A percentile compares a stretch with the other conserved stretches of the same genome.
These are phyloP conservation scores for Chelonus insularis DNA, from an alignment of 1,140 invertebrate genomes.

Conservation along the genomic window DNA sequence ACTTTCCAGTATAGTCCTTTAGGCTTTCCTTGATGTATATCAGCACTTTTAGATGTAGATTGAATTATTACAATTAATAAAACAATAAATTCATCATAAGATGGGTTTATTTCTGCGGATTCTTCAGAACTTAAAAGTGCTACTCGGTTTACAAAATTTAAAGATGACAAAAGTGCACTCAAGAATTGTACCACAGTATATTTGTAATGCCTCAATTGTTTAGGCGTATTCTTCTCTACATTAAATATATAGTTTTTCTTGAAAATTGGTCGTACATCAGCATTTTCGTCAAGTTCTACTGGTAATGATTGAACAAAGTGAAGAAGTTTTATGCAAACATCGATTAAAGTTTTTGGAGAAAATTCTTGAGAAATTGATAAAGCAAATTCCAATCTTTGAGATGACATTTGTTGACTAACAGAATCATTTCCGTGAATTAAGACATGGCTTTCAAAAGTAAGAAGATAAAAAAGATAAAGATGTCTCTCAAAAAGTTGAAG, in stretches of 20 bases:
- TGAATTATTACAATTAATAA: conserved; percentile 70
- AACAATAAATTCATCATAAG: conserved; percentile 71
- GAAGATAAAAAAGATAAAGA: conserved; percentile 76
- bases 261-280: conserved; percentile 39
- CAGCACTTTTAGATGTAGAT: conserved; percentile 63
- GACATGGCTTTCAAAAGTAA: conserved; percentile 72
- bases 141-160: conserved; percentile 70
- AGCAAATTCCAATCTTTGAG: conserved; percentile 72
- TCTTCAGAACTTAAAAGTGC: conserved; percentile 57
- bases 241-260: conserved; percentile 67
- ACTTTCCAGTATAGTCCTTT: conserved; percentile 79
- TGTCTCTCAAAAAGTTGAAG: conserved; percentile 73
- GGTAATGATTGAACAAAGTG: conserved; percentile 70
- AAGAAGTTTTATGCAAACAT: conserved; percentile 69
- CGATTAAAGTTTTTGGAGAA: conserved; percentile 64
- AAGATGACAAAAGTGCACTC: conserved; percentile 66
- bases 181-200: conserved; percentile 75
- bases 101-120: conserved; percentile 58
- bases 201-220: conserved; percentile 81
- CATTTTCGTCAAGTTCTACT: conserved; percentile 64
- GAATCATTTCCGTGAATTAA: conserved; percentile 49
- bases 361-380: conserved; percentile 70
- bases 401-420: conserved; percentile 39
- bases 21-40: conserved; percentile 60
- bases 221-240: conserved; percentile 66